A percentile compares a stretch with the other conserved stretches of the same genome.
Conservation (phyloP, 2,888 invertebrate species). For the Muschampia plurimacula region DNA sequence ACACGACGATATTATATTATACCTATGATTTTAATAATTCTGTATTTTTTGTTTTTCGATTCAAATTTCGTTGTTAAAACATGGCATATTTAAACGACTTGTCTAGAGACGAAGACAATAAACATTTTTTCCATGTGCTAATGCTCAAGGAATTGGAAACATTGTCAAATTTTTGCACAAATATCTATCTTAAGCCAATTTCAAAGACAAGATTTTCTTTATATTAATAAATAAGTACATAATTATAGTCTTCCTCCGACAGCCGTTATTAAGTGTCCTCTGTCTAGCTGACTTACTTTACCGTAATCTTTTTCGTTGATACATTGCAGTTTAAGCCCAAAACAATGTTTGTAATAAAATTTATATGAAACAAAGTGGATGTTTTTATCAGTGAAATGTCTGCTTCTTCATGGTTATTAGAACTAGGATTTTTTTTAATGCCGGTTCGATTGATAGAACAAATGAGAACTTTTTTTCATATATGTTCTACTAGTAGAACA, state of each 20-base stretch:
- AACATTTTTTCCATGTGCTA: not conserved
- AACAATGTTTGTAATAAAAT: slow-evolving; percentile 84
- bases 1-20: slow-evolving; percentile 74
- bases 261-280: slow-evolving; percentile 64
- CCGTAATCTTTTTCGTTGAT: slow-evolving; percentile 70
- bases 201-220: not conserved
- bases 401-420: not conserved
- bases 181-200: slow-evolving; percentile 13
- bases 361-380: slow-evolving; percentile 69
- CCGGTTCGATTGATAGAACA: too few relatives aligned
- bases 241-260: slow-evolving; percentile 17
- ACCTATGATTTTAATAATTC: slow-evolving; percentile 79
- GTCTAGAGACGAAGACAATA: slow-evolving; percentile 51
- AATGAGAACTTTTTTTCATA: too few relatives aligned
- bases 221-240: not conserved
- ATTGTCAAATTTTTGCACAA: slow-evolving; percentile 31
- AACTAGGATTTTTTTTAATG: too few relatives aligned
- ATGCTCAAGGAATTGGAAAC: slow-evolving; percentile 26
- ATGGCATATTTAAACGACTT: slow-evolving; percentile 60
- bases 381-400: slow-evolving; percentile 2
- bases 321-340: slow-evolving; percentile 81
- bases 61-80: slow-evolving; percentile 49
- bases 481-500: too few relatives aligned
- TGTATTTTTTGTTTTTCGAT: slow-evolving; percentile 55
- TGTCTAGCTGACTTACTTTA: slow-evolving; percentile 68